Percentiles rank a stretch among this genome's conserved stretches.
These are phyloP conservation scores for Cavia aperea DNA, from an alignment of 2,113 vertebrate genomes.

Conservation along the genomic window DNA sequence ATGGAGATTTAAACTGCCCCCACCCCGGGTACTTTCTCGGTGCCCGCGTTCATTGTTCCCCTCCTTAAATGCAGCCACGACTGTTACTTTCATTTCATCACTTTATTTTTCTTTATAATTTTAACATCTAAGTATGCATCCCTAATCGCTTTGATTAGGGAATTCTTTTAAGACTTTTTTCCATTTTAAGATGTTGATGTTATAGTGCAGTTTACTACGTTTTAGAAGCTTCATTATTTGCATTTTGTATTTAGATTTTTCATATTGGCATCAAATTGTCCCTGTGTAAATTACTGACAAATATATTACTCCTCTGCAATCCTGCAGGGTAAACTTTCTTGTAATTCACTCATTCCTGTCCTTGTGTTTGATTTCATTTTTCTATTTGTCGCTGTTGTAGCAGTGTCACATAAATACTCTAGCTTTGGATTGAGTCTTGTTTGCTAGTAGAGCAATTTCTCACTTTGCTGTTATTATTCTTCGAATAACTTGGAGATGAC, in stretches of 20 bases:
- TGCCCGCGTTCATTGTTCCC: background rate
- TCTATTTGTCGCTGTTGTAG: background rate
- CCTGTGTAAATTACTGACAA: background rate
- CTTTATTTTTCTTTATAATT: background rate
- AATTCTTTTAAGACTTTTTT: background rate
- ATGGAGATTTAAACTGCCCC: background rate
- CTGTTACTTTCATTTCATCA: background rate
- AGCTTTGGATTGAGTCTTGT: background rate
- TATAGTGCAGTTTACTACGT: background rate
- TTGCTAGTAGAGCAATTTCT: background rate
- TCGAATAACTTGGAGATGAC: background rate
- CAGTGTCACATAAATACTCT: background rate
- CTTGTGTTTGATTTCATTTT: background rate
- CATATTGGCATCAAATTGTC: background rate
- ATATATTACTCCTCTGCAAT: background rate
- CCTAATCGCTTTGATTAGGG: background rate
- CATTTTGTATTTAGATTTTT: background rate
- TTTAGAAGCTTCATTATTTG: background rate
- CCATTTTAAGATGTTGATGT: background rate
- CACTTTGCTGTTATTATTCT: background rate
- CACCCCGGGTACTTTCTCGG: background rate
- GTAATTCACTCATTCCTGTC: background rate
- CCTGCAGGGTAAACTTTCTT: background rate
- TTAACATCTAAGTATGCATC: background rate
- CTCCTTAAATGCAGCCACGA: background rate